phyloP scores from a whole-genome alignment of 2,888 invertebrate species.

The Thyatira batis region DNA sequence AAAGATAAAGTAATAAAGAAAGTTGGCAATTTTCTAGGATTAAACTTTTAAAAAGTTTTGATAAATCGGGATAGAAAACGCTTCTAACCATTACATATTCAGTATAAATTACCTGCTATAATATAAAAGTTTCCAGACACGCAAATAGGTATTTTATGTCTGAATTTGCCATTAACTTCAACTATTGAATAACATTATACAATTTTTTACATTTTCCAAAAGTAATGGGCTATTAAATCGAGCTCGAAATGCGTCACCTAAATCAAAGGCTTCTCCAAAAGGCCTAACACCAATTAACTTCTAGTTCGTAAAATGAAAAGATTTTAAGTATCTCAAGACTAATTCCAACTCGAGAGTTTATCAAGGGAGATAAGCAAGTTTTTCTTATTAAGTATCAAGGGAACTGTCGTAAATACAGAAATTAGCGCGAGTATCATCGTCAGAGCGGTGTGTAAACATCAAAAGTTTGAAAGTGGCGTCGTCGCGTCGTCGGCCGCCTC shows the following conservation, averaged over 20 bases:
- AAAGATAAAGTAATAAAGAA: background rate
- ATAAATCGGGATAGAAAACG: background rate
- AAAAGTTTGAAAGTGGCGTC: constrained; percentile 62
- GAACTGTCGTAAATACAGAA: constrained; percentile 71
- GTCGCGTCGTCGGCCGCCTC: constrained; percentile 37
- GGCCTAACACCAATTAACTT: constrained; percentile 35
- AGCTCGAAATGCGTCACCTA: constrained; percentile 31
- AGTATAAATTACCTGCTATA: background rate
- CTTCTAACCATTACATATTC: background rate
- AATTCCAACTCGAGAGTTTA: constrained; percentile 52
- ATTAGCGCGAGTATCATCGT: constrained; percentile 69
- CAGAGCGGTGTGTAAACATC: constrained; percentile 67
- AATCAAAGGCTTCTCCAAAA: constrained; percentile 33
- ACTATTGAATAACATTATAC: background rate
- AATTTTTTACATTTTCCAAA: constrained; percentile 22
- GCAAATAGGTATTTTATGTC: background rate
- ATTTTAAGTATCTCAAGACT: constrained; percentile 29
- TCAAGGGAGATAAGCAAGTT: constrained; percentile 59
- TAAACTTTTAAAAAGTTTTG: background rate
- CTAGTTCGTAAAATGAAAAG: constrained; percentile 27
- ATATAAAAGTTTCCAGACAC: background rate
- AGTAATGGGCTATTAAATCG: constrained; percentile 33
- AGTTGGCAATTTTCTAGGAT: background rate
- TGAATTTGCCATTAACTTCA: background rate
- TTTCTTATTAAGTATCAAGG: constrained; percentile 67